Conservation (phyloP, 2,113 vertebrate species). For the Corydoras sp. region DNA sequence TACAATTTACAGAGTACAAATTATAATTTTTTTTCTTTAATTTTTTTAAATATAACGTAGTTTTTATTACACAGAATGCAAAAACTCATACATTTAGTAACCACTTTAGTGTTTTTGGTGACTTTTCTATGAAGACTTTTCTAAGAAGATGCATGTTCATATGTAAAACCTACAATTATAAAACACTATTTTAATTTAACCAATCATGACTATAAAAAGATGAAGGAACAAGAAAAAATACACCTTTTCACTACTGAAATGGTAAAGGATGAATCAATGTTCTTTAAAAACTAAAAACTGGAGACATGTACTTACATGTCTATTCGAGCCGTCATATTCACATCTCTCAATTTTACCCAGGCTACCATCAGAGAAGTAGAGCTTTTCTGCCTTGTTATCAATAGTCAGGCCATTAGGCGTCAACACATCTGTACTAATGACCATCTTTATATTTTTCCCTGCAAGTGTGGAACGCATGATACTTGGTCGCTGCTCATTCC, state of each 20-base stretch:
- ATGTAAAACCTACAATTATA: no score
- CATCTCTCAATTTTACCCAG: conserved; percentile 94
- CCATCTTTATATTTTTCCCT: conserved; percentile 84
- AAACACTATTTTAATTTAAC: no score
- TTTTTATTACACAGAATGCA: no score
- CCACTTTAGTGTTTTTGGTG: no score
- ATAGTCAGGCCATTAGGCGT: conserved; percentile 94
- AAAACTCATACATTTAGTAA: no score
- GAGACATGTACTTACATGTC: conserved; percentile 80
- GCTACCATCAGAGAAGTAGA: conserved; percentile 94
- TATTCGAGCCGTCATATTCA: conserved; percentile 90
- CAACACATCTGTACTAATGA: conserved; percentile 85
- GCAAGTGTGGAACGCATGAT: conserved; percentile 89
- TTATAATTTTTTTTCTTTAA: no score
- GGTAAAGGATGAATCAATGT: no score
- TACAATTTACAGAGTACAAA: no score
- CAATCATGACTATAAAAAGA: no score
- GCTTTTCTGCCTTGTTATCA: conserved; percentile 88
- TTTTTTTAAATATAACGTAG: no score
- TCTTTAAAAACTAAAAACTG: background rate
- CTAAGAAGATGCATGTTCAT: no score
- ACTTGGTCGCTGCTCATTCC: conserved; percentile 96
- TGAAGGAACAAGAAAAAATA: background rate
- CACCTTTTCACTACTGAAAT: background rate
- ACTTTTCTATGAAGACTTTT: no score